Evolutionary conservation across 2,888 invertebrate species (phyloP), one percentile per base, ranked within the genome.

Genomic region (Brenthis hecate): DNA sequence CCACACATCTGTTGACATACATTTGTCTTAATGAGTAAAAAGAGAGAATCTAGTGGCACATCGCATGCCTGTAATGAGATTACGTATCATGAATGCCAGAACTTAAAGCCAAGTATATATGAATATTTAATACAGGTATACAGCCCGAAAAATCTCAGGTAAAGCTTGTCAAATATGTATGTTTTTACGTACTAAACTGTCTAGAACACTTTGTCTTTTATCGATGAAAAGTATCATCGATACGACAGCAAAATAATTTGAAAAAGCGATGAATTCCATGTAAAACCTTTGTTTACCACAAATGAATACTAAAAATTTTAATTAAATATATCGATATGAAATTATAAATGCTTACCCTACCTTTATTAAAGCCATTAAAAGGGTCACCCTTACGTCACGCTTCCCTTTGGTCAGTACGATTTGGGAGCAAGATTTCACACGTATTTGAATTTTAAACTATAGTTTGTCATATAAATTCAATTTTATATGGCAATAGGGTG

Each of bases 381-480:
- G 86, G 89, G 87, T 84, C 76, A 73, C 77, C 81, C 84, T 83
- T 87, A 87, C 83, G 86, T 90, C 89, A 89, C 84, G 78, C 81
- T 80, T 87, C 54, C 56, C 55, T 60, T 55, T 61, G 91, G 91
- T 90, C 91, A 91, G 91, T 91, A 90, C 88, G 89, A 91, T 90
- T 90, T 91, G 86, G 89, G 87, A 80, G 85, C 86, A 91, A 91
- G 90, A 92, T 92, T 91, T 91, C 85, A 86, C 88, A 87, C 89
- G 90, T 89, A 91, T 92, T 89, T 91, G 90, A 92, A 92, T 92
- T 91, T 92, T 91, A 89, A 91, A 89, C 91, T 90, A 91, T 92
- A 92, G 92, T 92, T 92, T 90, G 91, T 91, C 90, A 89, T 88
- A 89, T 89, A 88, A 90, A 92, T 91, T 91, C 88, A 89, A 91